Conservation (phyloP, 1,140 invertebrate species). For the Lasioglossum baleicum region DNA sequence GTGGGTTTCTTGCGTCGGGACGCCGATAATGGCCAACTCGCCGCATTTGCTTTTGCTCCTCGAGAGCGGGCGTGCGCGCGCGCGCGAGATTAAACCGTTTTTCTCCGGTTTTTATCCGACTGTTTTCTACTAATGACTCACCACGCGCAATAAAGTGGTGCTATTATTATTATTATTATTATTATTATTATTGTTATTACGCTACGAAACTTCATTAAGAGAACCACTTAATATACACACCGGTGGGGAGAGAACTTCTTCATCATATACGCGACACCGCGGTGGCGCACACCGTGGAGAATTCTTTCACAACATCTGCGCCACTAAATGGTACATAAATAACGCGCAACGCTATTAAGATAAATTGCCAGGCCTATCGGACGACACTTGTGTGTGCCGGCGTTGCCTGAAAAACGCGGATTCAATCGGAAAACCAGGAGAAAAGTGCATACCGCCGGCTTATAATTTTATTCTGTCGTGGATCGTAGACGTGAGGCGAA, state of each 20-base stretch:
- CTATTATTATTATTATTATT: too few relatives aligned
- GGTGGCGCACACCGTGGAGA: too few relatives aligned
- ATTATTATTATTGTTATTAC: background rate
- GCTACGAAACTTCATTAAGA: slow-evolving; percentile 8
- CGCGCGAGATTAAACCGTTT: too few relatives aligned
- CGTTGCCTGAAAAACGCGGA: slow-evolving; percentile 19
- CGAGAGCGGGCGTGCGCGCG: too few relatives aligned
- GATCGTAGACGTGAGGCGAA: slow-evolving; percentile 59
- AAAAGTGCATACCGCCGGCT: slow-evolving; percentile 20
- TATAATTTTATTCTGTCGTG: slow-evolving; percentile 39
- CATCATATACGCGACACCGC: background rate
- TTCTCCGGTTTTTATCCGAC: too few relatives aligned
- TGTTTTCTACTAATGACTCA: too few relatives aligned
- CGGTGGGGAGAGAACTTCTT: slow-evolving; percentile 10
- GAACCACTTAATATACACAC: background rate
- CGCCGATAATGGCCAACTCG: slow-evolving; percentile 44
- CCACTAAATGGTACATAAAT: slow-evolving; percentile 24
- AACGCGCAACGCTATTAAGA: slow-evolving; percentile 8
- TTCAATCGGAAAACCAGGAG: slow-evolving; percentile 25
- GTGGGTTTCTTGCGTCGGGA: slow-evolving; percentile 52
- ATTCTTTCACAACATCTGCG: slow-evolving; percentile 3
- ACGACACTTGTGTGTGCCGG: background rate
- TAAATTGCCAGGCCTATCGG: slow-evolving; percentile 20
- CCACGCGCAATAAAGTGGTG: too few relatives aligned
- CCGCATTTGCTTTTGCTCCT: slow-evolving; percentile 2